A percentile compares a stretch with the other conserved stretches of the same genome.
Conservation (phyloP, 53 echinoderm and acorn worm species). For the Apostichopus leukothele region DNA sequence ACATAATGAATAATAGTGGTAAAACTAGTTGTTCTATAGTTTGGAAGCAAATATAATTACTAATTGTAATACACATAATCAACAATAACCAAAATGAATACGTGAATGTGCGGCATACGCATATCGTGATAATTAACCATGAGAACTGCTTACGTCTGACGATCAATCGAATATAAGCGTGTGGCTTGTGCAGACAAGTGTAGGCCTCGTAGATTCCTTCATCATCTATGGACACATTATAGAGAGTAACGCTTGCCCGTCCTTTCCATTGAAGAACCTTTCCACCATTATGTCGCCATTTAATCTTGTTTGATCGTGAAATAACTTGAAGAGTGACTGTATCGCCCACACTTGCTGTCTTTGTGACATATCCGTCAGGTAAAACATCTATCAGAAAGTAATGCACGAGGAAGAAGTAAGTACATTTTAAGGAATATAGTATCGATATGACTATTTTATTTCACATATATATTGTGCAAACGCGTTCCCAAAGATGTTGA, state of each 20-base stretch:
- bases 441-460: too few species aligned
- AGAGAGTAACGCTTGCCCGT: not conserved
- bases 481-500: too few species aligned
- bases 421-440: too few species aligned
- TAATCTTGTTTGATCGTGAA: not conserved
- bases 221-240: not conserved
- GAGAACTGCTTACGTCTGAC: not conserved
- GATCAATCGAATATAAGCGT: constrained; percentile 13
- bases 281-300: constrained; percentile 14
- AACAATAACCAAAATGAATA: too few species aligned
- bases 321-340: not conserved
- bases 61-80: too few species aligned
- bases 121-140: too few species aligned
- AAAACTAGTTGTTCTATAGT: too few species aligned
- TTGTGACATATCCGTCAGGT: constrained; percentile 20
- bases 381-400: not conserved
- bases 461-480: too few species aligned
- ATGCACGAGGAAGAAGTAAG: not conserved
- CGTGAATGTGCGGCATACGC: too few species aligned
- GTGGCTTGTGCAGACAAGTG: constrained; percentile 9
- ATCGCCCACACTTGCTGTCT: constrained; percentile 10
- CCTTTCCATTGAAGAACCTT: constrained; percentile 10
- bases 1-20: too few species aligned
- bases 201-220: constrained; percentile 28
- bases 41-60: too few species aligned